Evolutionary conservation across 2,888 invertebrate genomes (phyloP).

Genomic region (Glomeris marginata): DNA sequence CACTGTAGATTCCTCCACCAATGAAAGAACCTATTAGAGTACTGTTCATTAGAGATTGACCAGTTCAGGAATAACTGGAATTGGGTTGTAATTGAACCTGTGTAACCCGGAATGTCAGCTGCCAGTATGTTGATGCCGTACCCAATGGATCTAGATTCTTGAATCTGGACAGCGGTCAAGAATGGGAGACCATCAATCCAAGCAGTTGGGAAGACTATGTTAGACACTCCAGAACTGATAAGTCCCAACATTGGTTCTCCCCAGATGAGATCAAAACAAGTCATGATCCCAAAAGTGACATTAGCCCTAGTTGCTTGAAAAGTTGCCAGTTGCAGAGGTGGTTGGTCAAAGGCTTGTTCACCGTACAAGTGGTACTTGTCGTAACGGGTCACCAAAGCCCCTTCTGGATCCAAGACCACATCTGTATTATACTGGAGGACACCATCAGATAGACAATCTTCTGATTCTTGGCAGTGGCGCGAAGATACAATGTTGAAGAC

Average conservation of each 20-base stretch:
- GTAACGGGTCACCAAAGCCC: slow-evolving; percentile 34
- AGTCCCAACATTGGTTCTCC: slow-evolving; percentile 47
- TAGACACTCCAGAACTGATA: slow-evolving; percentile 37
- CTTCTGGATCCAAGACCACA: slow-evolving; percentile 57
- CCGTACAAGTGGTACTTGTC: slow-evolving; percentile 25
- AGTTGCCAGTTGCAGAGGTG: slow-evolving; percentile 17
- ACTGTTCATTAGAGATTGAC: too few species aligned
- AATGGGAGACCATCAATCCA: slow-evolving; percentile 75
- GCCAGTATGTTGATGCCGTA: slow-evolving; percentile 53
- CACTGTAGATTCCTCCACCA: too few species aligned
- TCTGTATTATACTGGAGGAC: slow-evolving; percentile 52
- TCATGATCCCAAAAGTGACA: slow-evolving; percentile 55
- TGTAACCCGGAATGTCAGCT: slow-evolving; percentile 49
- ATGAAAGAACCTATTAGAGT: too few species aligned
- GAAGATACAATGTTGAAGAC: too few species aligned
- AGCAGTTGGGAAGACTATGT: slow-evolving; percentile 48
- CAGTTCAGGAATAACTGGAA: too few species aligned
- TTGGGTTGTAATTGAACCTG: slow-evolving; percentile 19
- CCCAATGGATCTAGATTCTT: slow-evolving; percentile 51
- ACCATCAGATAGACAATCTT: slow-evolving; percentile 36
- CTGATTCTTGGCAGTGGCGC: too few species aligned
- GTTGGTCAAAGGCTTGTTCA: slow-evolving; percentile 23
- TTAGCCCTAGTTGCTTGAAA: slow-evolving; percentile 23
- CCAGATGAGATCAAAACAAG: slow-evolving; percentile 71
- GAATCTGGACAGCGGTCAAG: slow-evolving; percentile 43